Evolutionary conservation across 2,888 invertebrate species (phyloP).

Genomic region (Drosophila nr. medialis): DNA sequence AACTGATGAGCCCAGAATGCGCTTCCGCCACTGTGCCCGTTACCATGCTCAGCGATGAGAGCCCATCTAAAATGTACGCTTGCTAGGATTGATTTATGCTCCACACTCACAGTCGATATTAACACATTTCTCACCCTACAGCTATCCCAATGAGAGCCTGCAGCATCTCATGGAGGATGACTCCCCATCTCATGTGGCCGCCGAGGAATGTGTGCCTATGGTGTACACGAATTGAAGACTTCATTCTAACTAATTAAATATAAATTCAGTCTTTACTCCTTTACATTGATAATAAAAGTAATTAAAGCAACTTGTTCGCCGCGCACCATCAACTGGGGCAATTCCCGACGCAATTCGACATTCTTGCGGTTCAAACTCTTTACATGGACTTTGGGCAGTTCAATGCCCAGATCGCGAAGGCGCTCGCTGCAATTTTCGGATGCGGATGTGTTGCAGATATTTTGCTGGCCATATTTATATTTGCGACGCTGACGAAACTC

Average conservation of each 20-base stretch:
- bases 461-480: conserved; percentile 80
- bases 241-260: background rate
- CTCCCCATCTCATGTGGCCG: conserved; percentile 91
- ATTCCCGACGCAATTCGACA: conserved; percentile 88
- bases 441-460: conserved; percentile 59
- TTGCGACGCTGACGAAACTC: conserved; percentile 91
- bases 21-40: conserved; percentile 95
- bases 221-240: conserved; percentile 85
- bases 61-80: conserved; percentile 91
- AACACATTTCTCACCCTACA: conserved; percentile 79
- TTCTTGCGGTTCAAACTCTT: conserved; percentile 87
- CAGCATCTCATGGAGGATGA: conserved; percentile 90
- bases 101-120: background rate
- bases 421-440: conserved; percentile 84
- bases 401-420: conserved; percentile 85
- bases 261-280: conserved; percentile 33
- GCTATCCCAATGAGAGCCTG: conserved; percentile 92
- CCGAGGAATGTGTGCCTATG: conserved; percentile 91
- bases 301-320: conserved; percentile 91
- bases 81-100: background rate
- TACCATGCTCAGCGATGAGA: conserved; percentile 97
- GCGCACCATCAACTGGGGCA: conserved; percentile 89
- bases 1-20: conserved; percentile 91
- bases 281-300: conserved; percentile 54
- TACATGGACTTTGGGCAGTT: conserved; percentile 86